These are phyloP conservation scores for Syndactyla subalaris DNA, from an alignment of 2,797 vertebrate species.

Conservation along the genomic window DNA sequence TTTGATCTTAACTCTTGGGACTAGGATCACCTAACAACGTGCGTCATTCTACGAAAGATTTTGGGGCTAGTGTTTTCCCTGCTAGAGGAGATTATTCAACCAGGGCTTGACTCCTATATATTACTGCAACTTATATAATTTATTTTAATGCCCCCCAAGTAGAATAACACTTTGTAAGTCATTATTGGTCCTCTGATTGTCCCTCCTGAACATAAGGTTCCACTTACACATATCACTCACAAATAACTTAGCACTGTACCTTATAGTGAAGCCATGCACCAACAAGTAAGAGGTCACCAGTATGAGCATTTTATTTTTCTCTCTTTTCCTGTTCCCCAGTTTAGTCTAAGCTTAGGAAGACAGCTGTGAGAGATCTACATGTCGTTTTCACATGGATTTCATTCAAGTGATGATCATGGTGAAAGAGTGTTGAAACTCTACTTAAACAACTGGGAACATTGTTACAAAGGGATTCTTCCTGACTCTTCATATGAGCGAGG, in stretches of 20 bases:
- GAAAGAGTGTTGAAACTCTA: background rate
- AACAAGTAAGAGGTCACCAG: background rate
- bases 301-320: background rate
- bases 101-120: background rate
- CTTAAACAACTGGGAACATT: slow-evolving; percentile 2
- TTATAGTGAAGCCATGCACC: background rate
- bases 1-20: background rate
- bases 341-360: background rate
- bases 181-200: background rate
- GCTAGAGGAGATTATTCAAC: background rate
- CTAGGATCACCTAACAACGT: background rate
- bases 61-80: background rate
- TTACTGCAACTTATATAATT: background rate
- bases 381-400: background rate
- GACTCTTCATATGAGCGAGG: background rate
- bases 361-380: background rate
- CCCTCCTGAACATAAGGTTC: background rate
- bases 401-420: background rate
- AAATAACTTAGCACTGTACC: background rate
- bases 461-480: background rate
- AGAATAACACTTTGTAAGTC: background rate
- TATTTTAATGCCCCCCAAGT: background rate
- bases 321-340: background rate
- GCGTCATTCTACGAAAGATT: background rate
- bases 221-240: background rate